phyloP scores from a whole-genome alignment of 1,140 invertebrate genomes.

The Platyscapa corneri region DNA sequence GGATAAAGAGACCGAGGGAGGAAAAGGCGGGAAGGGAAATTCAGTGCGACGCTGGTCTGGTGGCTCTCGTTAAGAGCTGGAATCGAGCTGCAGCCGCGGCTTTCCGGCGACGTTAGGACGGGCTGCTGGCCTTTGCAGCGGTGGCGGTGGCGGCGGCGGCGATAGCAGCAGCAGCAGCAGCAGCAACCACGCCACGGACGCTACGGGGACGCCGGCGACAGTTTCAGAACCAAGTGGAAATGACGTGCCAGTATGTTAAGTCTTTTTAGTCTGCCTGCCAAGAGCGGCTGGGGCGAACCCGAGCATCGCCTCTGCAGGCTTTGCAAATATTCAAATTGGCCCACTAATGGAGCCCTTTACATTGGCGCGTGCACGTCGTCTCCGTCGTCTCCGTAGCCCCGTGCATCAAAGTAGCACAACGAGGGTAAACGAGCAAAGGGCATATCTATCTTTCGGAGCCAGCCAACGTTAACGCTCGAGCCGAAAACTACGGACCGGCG shows the following conservation, averaged over 20 bases:
- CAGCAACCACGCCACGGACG: no score
- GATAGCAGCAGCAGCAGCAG: no score
- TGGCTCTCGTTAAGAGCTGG: neutral
- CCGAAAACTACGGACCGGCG: constrained; percentile 69
- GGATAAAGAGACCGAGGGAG: neutral
- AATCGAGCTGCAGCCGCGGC: neutral
- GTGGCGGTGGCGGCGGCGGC: neutral
- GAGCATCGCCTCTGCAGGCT: constrained; percentile 64
- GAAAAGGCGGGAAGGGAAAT: neutral
- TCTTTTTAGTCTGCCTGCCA: constrained; percentile 14
- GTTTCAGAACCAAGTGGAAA: constrained; percentile 59
- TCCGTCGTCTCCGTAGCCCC: no score
- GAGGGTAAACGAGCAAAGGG: constrained; percentile 57
- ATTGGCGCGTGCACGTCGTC: constrained; percentile 55
- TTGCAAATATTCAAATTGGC: constrained; percentile 74
- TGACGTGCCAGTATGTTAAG: constrained; percentile 60
- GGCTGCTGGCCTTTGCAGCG: neutral
- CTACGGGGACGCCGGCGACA: neutral
- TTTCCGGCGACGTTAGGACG: neutral
- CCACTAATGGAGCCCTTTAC: constrained; percentile 68
- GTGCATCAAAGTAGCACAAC: constrained; percentile 69
- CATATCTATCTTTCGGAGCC: constrained; percentile 63
- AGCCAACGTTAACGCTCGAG: constrained; percentile 43
- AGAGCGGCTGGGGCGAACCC: neutral
- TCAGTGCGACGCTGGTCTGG: neutral